Conservation (phyloP, 2,113 vertebrate genomes). For the Alouatta palliata region DNA sequence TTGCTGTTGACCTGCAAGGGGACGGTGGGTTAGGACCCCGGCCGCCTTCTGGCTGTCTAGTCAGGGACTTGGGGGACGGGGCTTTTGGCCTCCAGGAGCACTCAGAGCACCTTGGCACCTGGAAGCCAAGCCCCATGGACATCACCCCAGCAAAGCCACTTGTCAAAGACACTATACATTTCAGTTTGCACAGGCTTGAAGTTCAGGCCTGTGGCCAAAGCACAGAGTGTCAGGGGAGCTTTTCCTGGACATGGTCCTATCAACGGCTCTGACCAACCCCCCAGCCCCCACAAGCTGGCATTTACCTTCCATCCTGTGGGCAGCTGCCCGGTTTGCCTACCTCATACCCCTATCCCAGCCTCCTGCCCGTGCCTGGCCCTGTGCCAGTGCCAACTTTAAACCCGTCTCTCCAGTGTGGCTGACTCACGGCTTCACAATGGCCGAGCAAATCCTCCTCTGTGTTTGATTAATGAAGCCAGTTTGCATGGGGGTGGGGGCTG, state of each 20-base stretch:
- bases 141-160: not conserved
- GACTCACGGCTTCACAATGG: conserved; percentile 77
- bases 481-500: conserved; percentile 17
- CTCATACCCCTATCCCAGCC: conserved; percentile 44
- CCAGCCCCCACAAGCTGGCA: conserved; percentile 54
- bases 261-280: conserved; percentile 40
- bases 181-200: not conserved
- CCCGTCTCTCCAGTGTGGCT: conserved; percentile 74
- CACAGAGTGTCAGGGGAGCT: not conserved
- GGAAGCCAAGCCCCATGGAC: not conserved
- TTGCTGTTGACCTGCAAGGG: conserved; percentile 82
- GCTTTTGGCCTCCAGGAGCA: not conserved
- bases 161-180: not conserved
- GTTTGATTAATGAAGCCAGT: conserved; percentile 78
- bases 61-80: not conserved
- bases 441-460: conserved; percentile 75
- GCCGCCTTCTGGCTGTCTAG: not conserved
- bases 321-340: conserved; percentile 66
- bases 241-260: conserved; percentile 26
- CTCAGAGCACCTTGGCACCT: not conserved
- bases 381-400: conserved; percentile 70
- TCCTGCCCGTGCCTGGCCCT: conserved; percentile 51
- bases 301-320: conserved; percentile 64
- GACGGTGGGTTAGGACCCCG: not conserved
- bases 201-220: not conserved